Base-by-base conservation (phyloP, 2,888 invertebrate genomes). In the Ashinkailepas kermadecensis region DNA sequence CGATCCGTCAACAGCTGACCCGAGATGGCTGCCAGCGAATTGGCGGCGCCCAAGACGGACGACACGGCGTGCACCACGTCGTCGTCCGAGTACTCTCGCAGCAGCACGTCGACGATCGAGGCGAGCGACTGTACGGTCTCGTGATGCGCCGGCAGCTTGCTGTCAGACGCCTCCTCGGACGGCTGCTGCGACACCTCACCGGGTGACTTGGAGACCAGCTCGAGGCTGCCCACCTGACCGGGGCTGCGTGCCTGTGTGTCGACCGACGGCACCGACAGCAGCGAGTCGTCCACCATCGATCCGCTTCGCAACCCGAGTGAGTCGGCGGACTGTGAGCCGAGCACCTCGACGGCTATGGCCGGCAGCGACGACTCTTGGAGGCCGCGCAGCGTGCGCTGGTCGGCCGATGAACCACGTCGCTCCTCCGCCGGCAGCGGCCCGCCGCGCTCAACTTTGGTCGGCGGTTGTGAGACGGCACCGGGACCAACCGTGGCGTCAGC, bases 181-280 rank as follows among this genome's bases (percentile, higher is more conserved):
- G 74, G 21, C 54, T 21, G 10, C 56, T 74, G 54, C 56, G 74
- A 74, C 74, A 74, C 21, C 74, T 74, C 74, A 18, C 74, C 74
- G 21, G 74, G 74, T 21, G 74, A 74, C 74, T 54, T 74, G 56
- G 74, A 3, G 21, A 74, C 56, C 74, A 56, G 8, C 56, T 74
- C 74, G 21, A 74, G 54, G 54, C 74, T 74, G 18, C 74, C 56
- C 8, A 54, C 21, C 74, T 74, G 74, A 18, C 74, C 74, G 9
- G 74, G 74, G 12, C 23, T 23, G 21, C 74, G 74, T 12, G 74
- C 56, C 74, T 18, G 18, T 8, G 12, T 6, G 54, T 74, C 74
- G 74, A 56, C 3, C 10, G 74, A 4, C 18, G 74, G 74, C 21
- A 65, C 65, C 8, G 56, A 11, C 54, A 74, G 56, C 74, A 56